Conservation (phyloP, 1,140 invertebrate genomes). For the Drosophila oshimai region DNA sequence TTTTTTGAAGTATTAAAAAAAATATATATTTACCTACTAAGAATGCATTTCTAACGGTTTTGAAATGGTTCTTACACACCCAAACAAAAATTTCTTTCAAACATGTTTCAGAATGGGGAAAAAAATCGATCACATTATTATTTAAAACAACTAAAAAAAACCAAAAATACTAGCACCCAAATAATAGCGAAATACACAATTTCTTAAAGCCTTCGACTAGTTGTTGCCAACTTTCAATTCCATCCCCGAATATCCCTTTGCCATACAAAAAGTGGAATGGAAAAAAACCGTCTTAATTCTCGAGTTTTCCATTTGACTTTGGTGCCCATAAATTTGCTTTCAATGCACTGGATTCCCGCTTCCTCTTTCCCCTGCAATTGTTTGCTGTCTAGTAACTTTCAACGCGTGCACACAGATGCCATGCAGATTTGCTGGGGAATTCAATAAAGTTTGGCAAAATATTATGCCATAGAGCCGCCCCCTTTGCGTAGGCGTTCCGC, state of each 20-base stretch:
- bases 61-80: too few species aligned
- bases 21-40: too few species aligned
- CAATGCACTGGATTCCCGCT: conserved; percentile 54
- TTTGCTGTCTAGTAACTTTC: conserved; percentile 55
- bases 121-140: too few species aligned
- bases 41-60: too few species aligned
- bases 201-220: background rate
- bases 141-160: too few species aligned
- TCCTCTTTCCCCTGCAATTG: conserved; percentile 20
- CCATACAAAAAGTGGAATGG: conserved; percentile 8
- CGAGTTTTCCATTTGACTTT: conserved; percentile 74
- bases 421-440: conserved; percentile 72
- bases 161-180: background rate
- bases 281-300: conserved; percentile 58
- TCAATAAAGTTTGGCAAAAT: conserved; percentile 80
- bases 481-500: conserved; percentile 33
- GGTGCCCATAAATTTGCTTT: conserved; percentile 64
- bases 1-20: too few species aligned
- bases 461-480: conserved; percentile 64
- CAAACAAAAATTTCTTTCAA: too few species aligned
- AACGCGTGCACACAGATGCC: conserved; percentile 34
- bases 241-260: conserved; percentile 18
- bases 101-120: too few species aligned
- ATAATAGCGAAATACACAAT: background rate
- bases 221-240: background rate